These are phyloP conservation scores for Salminus brasiliensis DNA, from an alignment of 2,113 vertebrate species.

Conservation along the genomic window DNA sequence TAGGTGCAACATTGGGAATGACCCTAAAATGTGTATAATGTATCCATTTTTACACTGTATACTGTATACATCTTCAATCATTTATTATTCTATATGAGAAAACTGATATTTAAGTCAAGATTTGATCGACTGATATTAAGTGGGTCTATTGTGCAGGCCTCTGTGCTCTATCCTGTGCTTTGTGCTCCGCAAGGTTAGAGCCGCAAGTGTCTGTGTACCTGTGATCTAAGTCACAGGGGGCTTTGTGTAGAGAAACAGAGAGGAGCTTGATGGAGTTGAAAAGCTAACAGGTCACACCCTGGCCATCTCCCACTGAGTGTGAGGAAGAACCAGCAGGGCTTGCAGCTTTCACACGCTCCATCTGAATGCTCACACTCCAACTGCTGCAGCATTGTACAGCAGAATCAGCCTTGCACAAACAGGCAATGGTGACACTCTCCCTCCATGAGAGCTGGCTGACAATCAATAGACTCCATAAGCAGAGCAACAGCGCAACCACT, in stretches of 20 bases:
- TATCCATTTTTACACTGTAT: too few relatives aligned
- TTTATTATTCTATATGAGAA: too few relatives aligned
- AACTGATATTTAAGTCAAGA: too few relatives aligned
- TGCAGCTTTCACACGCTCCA: constrained; percentile 18
- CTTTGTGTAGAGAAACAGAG: constrained; percentile 6
- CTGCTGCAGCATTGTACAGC: background rate
- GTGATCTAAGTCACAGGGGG: constrained; percentile 25
- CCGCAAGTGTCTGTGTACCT: constrained; percentile 15
- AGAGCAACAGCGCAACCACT: background rate
- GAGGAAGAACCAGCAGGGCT: constrained; percentile 23
- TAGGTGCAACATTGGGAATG: too few relatives aligned
- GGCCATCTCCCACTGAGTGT: background rate
- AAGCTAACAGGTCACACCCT: constrained; percentile 23
- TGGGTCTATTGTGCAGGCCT: background rate
- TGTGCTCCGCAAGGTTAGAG: background rate
- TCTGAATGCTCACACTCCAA: constrained; percentile 22
- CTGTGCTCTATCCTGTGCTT: background rate
- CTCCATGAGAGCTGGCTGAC: constrained; percentile 19
- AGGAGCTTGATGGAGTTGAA: constrained; percentile 1
- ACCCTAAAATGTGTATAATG: too few relatives aligned
- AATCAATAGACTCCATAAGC: background rate
- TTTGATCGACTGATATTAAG: constrained; percentile 1
- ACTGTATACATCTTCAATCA: too few relatives aligned
- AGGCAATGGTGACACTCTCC: background rate
- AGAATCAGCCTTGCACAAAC: constrained; percentile 20